phyloP scores from a whole-genome alignment of 2,113 vertebrate species.

The Turdus rufiventris region DNA sequence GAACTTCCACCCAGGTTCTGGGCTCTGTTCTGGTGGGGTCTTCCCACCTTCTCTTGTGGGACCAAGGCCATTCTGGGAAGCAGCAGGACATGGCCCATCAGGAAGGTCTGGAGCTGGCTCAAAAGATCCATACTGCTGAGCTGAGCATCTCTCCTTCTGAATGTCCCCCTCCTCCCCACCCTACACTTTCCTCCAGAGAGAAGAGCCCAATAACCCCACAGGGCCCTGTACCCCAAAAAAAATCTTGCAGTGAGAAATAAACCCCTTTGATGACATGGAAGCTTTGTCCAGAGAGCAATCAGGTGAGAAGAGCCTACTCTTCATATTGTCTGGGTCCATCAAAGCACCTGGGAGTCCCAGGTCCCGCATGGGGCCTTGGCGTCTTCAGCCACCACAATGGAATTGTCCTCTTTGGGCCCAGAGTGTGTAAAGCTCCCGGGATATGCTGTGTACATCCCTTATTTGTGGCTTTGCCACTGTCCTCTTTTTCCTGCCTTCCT shows the following conservation, averaged over 20 bases:
- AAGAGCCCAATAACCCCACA: not conserved
- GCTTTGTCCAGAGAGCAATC: not conserved
- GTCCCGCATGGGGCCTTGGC: rapidly evolving
- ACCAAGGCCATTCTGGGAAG: not conserved
- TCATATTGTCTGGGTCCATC: not conserved
- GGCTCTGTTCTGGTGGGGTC: not conserved
- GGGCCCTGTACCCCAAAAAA: not conserved
- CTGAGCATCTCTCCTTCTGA: not conserved
- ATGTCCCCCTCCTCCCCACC: rapidly evolving
- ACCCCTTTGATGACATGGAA: not conserved
- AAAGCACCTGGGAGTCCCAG: not conserved
- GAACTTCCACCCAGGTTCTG: not conserved
- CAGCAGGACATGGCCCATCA: not conserved
- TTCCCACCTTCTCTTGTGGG: not conserved
- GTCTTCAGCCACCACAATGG: not conserved
- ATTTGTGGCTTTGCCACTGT: not conserved
- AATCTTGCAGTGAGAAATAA: not conserved
- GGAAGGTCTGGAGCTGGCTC: not conserved
- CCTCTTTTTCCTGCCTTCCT: not conserved
- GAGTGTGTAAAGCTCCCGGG: not conserved
- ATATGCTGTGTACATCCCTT: not conserved
- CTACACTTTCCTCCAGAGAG: not conserved
- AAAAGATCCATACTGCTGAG: not conserved
- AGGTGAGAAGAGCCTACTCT: not conserved
- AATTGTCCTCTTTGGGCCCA: not conserved